Percentiles rank a stretch among this genome's conserved stretches.
phyloP scores from a whole-genome alignment of 2,113 vertebrate genomes.

The Pardalotus punctatus region DNA sequence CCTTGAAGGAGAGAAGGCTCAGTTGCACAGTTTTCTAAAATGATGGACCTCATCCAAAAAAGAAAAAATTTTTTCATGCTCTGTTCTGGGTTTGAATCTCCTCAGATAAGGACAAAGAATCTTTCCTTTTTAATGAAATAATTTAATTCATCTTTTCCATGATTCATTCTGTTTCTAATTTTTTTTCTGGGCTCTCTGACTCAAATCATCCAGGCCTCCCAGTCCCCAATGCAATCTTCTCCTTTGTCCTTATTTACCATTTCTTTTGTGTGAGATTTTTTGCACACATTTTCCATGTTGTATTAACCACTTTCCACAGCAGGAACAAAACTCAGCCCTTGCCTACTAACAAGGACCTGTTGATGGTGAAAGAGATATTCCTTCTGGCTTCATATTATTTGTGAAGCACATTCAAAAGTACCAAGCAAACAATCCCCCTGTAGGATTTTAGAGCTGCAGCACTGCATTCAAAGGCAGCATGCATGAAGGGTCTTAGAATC shows the following conservation, averaged over 20 bases:
- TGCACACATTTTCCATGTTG: background rate
- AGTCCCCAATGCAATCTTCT: background rate
- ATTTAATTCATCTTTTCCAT: background rate
- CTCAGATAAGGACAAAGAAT: background rate
- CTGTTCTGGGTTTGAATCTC: background rate
- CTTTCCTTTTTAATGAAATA: background rate
- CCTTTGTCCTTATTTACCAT: background rate
- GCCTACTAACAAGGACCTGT: background rate
- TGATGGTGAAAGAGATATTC: background rate
- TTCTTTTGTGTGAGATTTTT: background rate
- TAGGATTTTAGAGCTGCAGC: background rate
- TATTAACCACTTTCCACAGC: background rate
- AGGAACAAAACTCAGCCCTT: background rate
- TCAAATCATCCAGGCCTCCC: background rate
- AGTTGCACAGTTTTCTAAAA: background rate
- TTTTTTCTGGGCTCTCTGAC: background rate
- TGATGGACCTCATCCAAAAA: rapidly evolving
- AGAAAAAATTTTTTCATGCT: background rate
- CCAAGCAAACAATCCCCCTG: background rate
- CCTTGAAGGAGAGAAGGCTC: background rate
- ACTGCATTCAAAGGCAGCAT: background rate
- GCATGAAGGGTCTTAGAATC: background rate
- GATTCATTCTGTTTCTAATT: background rate
- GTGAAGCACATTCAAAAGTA: background rate
- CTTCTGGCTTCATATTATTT: background rate